Percentiles rank a stretch among this genome's conserved stretches.
Conservation (phyloP, 2,888 invertebrate species). For the Mesorhabditis spiculigera region DNA sequence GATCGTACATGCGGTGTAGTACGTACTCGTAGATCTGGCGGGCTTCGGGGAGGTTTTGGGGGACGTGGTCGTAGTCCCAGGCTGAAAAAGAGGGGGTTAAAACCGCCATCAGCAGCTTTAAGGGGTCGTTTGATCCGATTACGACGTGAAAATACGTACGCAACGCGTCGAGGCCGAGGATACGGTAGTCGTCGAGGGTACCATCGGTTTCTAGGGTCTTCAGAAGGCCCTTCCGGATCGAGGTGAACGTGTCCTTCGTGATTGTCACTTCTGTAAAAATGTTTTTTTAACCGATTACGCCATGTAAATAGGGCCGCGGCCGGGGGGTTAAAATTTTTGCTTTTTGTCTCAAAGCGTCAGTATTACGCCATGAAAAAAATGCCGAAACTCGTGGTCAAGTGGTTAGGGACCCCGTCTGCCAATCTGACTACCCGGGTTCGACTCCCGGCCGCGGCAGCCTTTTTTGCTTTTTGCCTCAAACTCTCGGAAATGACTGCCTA, state of each 20-base stretch:
- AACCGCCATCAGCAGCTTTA: background rate
- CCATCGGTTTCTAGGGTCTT: background rate
- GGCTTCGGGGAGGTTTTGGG: background rate
- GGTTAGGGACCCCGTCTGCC: no score
- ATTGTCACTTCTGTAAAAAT: background rate
- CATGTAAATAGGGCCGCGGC: no score
- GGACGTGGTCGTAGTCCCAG: background rate
- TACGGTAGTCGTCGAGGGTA: background rate
- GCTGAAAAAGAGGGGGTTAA: background rate
- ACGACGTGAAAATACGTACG: background rate
- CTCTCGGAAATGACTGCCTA: no score
- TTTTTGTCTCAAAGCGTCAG: no score
- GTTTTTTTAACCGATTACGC: no score
- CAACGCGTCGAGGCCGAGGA: conserved; percentile 1
- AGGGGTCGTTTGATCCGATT: background rate
- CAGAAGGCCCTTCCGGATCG: background rate
- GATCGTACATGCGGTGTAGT: background rate
- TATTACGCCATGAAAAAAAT: no score
- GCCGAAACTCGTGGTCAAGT: no score
- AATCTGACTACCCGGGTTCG: no score
- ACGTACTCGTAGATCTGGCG: background rate
- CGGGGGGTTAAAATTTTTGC: no score
- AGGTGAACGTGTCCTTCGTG: background rate
- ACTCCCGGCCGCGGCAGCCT: no score
- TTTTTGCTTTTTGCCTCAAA: no score